Percentiles rank a stretch among this genome's conserved stretches.
Evolutionary conservation across 2,113 vertebrate species (phyloP).

Genomic region (Hemibagrus wyckioides): DNA sequence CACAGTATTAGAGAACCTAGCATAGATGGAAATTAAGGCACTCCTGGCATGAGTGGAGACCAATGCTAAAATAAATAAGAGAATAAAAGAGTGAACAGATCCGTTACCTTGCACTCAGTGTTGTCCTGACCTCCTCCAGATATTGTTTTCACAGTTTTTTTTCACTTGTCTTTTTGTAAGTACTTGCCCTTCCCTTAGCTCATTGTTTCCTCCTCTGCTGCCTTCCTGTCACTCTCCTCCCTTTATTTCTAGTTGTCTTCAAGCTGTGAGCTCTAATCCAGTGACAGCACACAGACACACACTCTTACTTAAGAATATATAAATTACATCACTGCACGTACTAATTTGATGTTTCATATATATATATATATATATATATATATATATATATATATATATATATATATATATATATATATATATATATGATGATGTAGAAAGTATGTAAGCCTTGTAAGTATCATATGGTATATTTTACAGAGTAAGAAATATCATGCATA

Average conservation of each 20-base stretch:
- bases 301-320: not conserved
- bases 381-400: too few species aligned
- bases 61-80: not conserved
- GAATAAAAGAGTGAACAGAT: not conserved
- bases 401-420: not conserved
- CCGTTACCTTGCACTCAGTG: constrained; percentile 21
- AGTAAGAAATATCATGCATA: not conserved
- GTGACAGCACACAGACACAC: not conserved
- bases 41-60: too few species aligned
- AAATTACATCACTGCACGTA: not conserved
- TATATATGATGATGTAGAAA: not conserved
- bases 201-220: constrained; percentile 68
- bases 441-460: not conserved
- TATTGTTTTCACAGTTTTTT: constrained; percentile 32
- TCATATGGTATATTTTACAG: not conserved
- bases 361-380: not conserved
- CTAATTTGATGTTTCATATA: not conserved
- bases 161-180: constrained; percentile 23
- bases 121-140: constrained; percentile 4
- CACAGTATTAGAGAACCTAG: too few species aligned
- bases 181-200: constrained; percentile 47
- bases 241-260: constrained; percentile 18
- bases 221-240: constrained; percentile 53
- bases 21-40: not conserved
- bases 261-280: not conserved